Evolutionary conservation across 2,113 vertebrate species (phyloP), one percentile per base, ranked within the genome.

Genomic region (Beaufortia kweichowensis): DNA sequence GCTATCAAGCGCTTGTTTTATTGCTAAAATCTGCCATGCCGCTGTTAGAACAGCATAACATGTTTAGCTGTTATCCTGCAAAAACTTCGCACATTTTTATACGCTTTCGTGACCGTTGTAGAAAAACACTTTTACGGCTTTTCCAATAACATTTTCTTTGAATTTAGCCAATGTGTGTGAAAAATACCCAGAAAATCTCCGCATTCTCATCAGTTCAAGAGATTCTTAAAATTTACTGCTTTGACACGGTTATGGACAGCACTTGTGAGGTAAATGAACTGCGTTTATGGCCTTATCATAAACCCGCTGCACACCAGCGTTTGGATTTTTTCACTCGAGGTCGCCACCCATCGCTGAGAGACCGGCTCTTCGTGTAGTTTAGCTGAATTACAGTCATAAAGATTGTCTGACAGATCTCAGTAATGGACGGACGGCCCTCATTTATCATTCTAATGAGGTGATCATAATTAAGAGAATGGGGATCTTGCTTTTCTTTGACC

Each of bases 241-340:
- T 46, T 24, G 64, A 62, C 33, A 65, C 31, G 4, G 74, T 77
- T 59, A 65, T 48, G 50, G 74, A 29, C 24, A 29, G 35, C 6
- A 14, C 75, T 55, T 43, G 53, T 24, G 63, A 46, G 64, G 75
- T 66, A 65, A 65, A 57, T 76, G 66, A 76, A 81, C 57, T 76
- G 74, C 48, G 75, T 79, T 76, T 81, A 84, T 75, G 50, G 80
- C 68, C 64, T 71, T 76, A 77, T 77, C 64, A 80, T 84, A 79
- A 84, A 79, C 33, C 39, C 14, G 5, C 57, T 46, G 70, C 50
- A 21, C 82, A 67, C 33, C 17, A 56, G 43, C 53, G 28, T 64
- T 39, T 28, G 39, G 11, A 62, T 59, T 64, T 19, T 74, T 73
- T 48, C 29, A 39, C 31, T 26, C 28, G 23, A 53, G 63, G 56